These are phyloP conservation scores for Argyra leucocephala DNA, from an alignment of 2,888 invertebrate genomes.

Conservation along the genomic window DNA sequence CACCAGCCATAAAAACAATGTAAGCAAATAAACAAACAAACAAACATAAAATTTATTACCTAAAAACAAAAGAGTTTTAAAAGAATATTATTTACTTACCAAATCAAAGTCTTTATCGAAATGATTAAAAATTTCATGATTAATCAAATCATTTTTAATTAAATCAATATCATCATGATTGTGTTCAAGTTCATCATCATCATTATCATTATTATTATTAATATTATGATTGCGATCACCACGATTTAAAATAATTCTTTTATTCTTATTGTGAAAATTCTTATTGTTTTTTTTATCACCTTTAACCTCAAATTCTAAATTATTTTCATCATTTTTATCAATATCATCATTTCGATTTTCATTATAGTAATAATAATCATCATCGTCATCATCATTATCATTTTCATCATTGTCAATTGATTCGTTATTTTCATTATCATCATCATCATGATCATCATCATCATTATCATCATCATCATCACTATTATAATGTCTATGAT, in stretches of 20 bases:
- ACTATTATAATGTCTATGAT: background rate
- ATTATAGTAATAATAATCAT: background rate
- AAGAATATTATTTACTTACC: background rate
- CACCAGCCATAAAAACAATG: too few species aligned
- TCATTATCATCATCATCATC: background rate
- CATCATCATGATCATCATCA: background rate
- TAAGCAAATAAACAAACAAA: too few species aligned
- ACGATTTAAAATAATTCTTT: background rate
- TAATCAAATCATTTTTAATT: background rate
- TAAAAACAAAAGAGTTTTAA: too few species aligned
- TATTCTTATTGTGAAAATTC: background rate
- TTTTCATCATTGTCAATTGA: background rate
- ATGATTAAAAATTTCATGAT: background rate
- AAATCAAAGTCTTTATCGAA: background rate
- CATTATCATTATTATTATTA: background rate
- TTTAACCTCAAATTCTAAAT: background rate
- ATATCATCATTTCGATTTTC: background rate
- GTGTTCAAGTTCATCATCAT: background rate
- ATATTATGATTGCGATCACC: background rate
- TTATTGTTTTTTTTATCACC: background rate
- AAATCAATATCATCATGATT: background rate
- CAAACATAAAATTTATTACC: too few species aligned
- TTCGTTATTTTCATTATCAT: background rate
- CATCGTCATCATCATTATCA: background rate
- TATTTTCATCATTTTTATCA: background rate